Evolutionary conservation across 1,140 invertebrate genomes (phyloP).

Genomic region (Panagrolaimus sp.): DNA sequence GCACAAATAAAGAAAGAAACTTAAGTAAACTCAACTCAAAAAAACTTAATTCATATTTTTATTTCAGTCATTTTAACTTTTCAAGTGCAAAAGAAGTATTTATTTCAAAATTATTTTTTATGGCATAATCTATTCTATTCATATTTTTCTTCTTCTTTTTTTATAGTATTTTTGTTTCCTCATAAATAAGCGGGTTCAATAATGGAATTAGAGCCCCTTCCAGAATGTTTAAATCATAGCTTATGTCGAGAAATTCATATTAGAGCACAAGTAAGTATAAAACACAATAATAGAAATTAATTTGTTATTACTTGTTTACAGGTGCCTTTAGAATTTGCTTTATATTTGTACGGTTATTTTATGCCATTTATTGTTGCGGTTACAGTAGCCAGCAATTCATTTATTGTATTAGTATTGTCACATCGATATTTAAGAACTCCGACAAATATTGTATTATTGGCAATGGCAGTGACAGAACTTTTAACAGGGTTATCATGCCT

Average conservation of each 20-base stretch:
- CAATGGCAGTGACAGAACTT: constrained; percentile 87
- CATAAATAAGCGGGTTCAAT: too few species aligned
- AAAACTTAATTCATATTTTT: too few species aligned
- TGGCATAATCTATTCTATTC: too few species aligned
- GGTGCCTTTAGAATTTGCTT: constrained; percentile 54
- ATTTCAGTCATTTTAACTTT: too few species aligned
- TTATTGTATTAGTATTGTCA: constrained; percentile 72
- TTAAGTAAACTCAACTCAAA: too few species aligned
- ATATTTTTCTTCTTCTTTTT: too few species aligned
- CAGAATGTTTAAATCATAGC: constrained; percentile 3
- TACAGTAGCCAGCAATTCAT: constrained; percentile 79
- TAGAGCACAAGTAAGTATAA: neutral
- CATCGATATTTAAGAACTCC: constrained; percentile 69
- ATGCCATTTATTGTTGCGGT: constrained; percentile 69
- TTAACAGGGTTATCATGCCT: constrained; percentile 69
- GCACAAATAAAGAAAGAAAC: too few species aligned
- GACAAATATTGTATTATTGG: constrained; percentile 69
- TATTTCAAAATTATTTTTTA: too few species aligned
- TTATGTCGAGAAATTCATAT: constrained; percentile 9
- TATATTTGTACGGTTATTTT: constrained; percentile 55
- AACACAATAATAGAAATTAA: neutral
- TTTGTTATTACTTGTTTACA: constrained; percentile 23
- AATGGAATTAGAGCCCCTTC: neutral
- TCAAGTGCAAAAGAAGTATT: too few species aligned
- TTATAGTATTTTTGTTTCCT: too few species aligned